phyloP scores from a whole-genome alignment of 2,113 vertebrate genomes.

The Tyrannus savana region DNA sequence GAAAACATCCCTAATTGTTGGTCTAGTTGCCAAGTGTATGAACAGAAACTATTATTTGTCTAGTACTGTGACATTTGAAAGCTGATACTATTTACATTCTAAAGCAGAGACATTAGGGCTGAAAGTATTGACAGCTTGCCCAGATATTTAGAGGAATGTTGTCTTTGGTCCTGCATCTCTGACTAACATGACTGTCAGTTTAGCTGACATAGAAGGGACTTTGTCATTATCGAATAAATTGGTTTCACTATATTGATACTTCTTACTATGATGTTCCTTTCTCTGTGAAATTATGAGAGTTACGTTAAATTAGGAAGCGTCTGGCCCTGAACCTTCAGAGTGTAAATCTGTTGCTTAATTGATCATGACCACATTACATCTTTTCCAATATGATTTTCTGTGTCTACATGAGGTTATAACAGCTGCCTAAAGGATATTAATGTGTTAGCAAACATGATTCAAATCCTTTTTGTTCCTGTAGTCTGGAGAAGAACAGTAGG shows the following conservation, averaged over 20 bases:
- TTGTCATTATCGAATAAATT: neutral
- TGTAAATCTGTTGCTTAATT: conserved; percentile 32
- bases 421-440: conserved; percentile 27
- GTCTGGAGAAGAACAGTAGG: neutral
- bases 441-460: conserved; percentile 9
- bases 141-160: neutral
- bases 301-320: neutral
- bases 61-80: neutral
- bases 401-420: neutral
- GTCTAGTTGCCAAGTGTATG: neutral
- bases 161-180: neutral
- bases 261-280: neutral
- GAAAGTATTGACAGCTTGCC: neutral
- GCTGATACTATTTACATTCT: neutral
- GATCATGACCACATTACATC: neutral
- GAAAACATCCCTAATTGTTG: neutral
- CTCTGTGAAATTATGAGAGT: neutral
- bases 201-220: neutral
- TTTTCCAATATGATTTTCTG: conserved; percentile 29
- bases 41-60: neutral
- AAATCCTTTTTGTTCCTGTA: conserved; percentile 4
- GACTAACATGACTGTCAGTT: neutral
- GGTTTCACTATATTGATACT: neutral
- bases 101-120: neutral
- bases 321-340: neutral